Evolutionary conservation across 2,797 vertebrate genomes (phyloP), one percentile per base, ranked within the genome.

Genomic region (Lerista edwardsae): DNA sequence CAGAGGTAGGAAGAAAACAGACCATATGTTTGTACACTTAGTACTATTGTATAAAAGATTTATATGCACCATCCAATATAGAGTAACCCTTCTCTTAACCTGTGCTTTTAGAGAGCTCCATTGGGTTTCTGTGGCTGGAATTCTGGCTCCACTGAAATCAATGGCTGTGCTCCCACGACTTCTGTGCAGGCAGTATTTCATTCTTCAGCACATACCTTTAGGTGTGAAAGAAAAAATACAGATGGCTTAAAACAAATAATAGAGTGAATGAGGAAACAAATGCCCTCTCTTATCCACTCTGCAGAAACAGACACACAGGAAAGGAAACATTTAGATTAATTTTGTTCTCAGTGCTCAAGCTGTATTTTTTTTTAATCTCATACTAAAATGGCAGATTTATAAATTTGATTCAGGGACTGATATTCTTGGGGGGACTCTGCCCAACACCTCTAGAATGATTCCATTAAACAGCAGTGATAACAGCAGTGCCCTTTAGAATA

Each of bases 391-490:
- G 34, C 21, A 0, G 83, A 80, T 91, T 93, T 86, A 86, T 86
- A 2, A 83, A 91, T 93, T 82, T 84, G 86, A 90, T 84, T 87
- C 79, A 78, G 80, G 36, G 2, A 61, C 83, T 64, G 1, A 29
- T 80, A 61, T 74, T 81, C 62, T 21, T 82, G 68, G 89, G 84
- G 76, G 86, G 90, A 87, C 23, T 1, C 39, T 81, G 87, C 86
- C 86, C 91, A 79, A 51, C 75, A n/a, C 17, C 25, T 47, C 9
- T 23, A 71, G 83, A 87, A 85, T 77, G 76, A 84, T 91, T 82
- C 92, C 90, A 90, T 92, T 93, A 87, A 91, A 87, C 88, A 90
- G 86, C 82, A 0, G 79, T 84, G 80, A 86, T 91, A 12, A 0
- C 75, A 84, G 75, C 71, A 0, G 0, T 8, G 57, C 82, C 90